Evolutionary conservation across 2,113 vertebrate genomes (phyloP).

Genomic region (Alosa alosa): DNA sequence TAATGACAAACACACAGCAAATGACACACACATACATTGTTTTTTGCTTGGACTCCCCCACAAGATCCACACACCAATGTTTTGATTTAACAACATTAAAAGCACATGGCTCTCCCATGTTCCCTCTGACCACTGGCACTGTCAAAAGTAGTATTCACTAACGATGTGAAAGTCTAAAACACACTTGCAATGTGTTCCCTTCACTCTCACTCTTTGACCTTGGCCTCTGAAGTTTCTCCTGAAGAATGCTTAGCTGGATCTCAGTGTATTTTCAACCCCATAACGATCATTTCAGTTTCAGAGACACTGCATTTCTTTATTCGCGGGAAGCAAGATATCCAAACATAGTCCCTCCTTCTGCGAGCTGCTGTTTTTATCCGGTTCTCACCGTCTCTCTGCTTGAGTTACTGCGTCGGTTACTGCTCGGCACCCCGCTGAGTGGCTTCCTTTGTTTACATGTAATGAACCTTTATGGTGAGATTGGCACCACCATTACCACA

Average conservation of each 20-base stretch:
- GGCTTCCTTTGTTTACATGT: constrained; percentile 46
- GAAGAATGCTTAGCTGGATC: background rate
- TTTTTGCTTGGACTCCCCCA: background rate
- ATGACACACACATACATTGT: background rate
- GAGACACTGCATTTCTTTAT: background rate
- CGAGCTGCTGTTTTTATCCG: background rate
- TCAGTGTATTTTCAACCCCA: background rate
- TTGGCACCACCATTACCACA: constrained; percentile 25
- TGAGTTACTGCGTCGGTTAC: too few species aligned
- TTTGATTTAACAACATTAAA: background rate
- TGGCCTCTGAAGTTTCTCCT: background rate
- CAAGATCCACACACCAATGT: background rate
- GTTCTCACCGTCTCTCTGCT: background rate
- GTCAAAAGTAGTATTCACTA: background rate
- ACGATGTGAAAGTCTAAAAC: background rate
- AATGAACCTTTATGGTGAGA: constrained; percentile 51
- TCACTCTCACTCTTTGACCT: background rate
- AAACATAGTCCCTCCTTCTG: background rate
- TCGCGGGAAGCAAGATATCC: background rate
- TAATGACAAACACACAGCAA: background rate
- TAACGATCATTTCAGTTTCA: background rate
- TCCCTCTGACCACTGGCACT: background rate
- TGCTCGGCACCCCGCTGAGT: constrained; percentile 29
- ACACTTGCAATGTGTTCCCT: background rate
- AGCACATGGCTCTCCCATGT: background rate